These are phyloP conservation scores for Drosophila rubida DNA, from an alignment of 2,888 invertebrate species.

Conservation along the genomic window DNA sequence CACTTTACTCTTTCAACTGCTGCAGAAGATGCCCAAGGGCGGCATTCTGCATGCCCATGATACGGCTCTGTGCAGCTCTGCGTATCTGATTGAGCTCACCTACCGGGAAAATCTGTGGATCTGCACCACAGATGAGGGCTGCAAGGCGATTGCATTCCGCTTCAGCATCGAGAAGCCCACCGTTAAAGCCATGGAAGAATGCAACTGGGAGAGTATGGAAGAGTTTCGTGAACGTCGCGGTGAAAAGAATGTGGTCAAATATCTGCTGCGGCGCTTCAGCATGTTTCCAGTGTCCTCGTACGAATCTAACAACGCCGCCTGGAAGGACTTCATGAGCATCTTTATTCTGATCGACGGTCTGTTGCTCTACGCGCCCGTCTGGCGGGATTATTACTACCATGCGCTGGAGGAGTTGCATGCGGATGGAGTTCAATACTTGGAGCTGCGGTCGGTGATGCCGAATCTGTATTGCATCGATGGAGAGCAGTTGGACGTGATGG, in stretches of 20 bases:
- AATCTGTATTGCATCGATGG: constrained; percentile 89
- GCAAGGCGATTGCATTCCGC: constrained; percentile 49
- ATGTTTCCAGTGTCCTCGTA: constrained; percentile 86
- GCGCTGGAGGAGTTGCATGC: constrained; percentile 87
- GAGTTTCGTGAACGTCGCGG: constrained; percentile 67
- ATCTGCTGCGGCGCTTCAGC: constrained; percentile 86
- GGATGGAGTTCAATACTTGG: constrained; percentile 90
- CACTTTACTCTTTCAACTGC: constrained; percentile 88
- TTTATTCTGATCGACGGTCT: constrained; percentile 87
- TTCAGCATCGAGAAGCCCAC: constrained; percentile 65
- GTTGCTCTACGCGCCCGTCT: constrained; percentile 87
- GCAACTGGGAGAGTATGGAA: constrained; percentile 70
- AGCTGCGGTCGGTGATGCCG: constrained; percentile 88
- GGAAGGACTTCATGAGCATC: constrained; percentile 87
- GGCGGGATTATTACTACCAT: constrained; percentile 88
- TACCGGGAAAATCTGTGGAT: constrained; percentile 86
- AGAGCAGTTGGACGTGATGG: constrained; percentile 85
- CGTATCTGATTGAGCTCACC: constrained; percentile 88
- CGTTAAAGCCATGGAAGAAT: constrained; percentile 6
- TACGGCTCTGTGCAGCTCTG: constrained; percentile 87
- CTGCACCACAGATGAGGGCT: constrained; percentile 81
- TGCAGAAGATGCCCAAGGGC: constrained; percentile 91
- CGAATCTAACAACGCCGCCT: constrained; percentile 86
- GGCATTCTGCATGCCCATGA: constrained; percentile 90
- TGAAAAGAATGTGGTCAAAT: constrained; percentile 85